phyloP scores from a whole-genome alignment of 2,888 invertebrate genomes.

The Phaedon cochleariae region DNA sequence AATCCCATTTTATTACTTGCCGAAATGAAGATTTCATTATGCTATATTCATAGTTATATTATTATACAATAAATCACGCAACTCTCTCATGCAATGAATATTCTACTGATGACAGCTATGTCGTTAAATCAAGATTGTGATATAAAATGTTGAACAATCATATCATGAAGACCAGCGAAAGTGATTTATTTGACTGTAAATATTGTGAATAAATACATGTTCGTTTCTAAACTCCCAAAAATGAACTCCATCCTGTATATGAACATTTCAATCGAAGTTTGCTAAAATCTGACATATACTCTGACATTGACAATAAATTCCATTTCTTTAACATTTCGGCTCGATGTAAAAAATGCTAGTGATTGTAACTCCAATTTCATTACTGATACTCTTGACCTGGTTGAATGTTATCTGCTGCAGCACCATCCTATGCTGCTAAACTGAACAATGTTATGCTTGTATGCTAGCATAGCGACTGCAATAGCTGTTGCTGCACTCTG shows the following conservation, averaged over 20 bases:
- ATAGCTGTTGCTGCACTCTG: conserved; percentile 44
- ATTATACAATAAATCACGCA: no score
- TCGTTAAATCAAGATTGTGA: no score
- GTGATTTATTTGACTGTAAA: no score
- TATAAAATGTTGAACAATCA: no score
- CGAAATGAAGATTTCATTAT: no score
- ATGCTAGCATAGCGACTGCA: conserved; percentile 44
- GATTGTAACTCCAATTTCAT: conserved; percentile 22
- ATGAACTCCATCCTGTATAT: neutral
- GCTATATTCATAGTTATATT: no score
- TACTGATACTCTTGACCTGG: conserved; percentile 16
- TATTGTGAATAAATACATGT: no score
- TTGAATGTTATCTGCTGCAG: conserved; percentile 18
- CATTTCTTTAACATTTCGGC: conserved; percentile 28
- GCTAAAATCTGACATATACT: neutral
- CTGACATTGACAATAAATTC: conserved; percentile 3
- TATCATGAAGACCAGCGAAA: no score
- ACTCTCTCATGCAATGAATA: no score
- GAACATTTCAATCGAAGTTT: conserved; percentile 4
- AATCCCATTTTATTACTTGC: no score
- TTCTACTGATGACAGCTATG: no score
- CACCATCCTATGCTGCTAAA: conserved; percentile 9
- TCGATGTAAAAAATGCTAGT: conserved; percentile 35
- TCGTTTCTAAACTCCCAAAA: no score
- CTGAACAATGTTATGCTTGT: conserved; percentile 36